Base-by-base conservation (phyloP, 2,113 vertebrate species). In the Recurvirostra avosetta region DNA sequence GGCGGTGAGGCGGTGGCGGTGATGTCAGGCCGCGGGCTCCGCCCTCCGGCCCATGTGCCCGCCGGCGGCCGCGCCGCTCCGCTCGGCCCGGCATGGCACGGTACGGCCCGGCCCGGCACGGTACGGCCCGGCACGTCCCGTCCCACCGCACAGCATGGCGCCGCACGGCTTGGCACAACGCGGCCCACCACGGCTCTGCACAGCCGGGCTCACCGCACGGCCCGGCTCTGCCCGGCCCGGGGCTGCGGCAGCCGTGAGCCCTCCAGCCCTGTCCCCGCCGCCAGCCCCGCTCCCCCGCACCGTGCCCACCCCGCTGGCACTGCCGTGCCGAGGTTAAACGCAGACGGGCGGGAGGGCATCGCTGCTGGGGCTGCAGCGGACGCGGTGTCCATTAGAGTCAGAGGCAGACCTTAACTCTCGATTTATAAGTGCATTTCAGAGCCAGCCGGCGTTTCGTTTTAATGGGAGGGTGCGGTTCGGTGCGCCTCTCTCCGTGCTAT, bases 11-110 rank as follows among this genome's bases (percentile, higher is more conserved):
- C 43, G 5, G 27, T 1, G 20, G 67, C 82, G 14, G 67, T 79
- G 94, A 93, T 95, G 87, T 93, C 94, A 95, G 94, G 86, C 86
- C 58, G 67, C 63, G 58, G 50, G 82, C 94, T 43, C 94, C 94
- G 87, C 94, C 94, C 67, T 65, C 90, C 75, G 11, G 81, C 81
- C 63, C 76, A 36, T 86, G 90, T 90, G 81, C 65, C 66, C 41
- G 85, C 63, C 45, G 76, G 67, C 75, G 38, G 56, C 70, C 52
- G 56, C 38, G 45, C 43, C 1, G 63, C 36, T 4, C 65, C 2
- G 74, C 72, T 3, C 26, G 45, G 58, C 30, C 6, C 11, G 2
- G 74, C 58, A 3, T 13, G 36, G 61, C 43, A 40, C 16, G 25
- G 47, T 7, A 3, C 8, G 2, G 47, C 47, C 0, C 6, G 4